Evolutionary conservation across 2,113 vertebrate genomes (phyloP), one percentile per base, ranked within the genome.

Genomic region (Rana temporaria): DNA sequence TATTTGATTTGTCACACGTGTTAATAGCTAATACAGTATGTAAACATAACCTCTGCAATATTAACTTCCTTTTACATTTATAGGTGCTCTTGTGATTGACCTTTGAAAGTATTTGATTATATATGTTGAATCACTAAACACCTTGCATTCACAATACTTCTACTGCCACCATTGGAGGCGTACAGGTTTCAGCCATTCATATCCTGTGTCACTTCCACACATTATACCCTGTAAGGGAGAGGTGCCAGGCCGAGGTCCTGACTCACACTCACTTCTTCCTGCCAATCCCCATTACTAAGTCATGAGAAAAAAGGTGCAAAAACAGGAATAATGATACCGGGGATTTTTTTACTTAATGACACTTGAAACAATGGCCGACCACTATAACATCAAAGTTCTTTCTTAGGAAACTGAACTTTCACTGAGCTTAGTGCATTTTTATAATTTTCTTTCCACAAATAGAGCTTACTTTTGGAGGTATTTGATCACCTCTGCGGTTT

Each of bases 261-360:
- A 78, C 75, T 78, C 75, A 78, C 17, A 56, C 12, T 26, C 24
- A 14, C 62, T 53, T 20, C 75, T 66, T 78, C 75, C 75, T 78
- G 75, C 75, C 75, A 66, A 78, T 12, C 75, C 75, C 62, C 62
- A 66, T 78, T 78, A 78, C 62, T 78, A 78, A 78, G 11, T 14
- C 14, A 64, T 20, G 32, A 60, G 26, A 30, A 60, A 42, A 64
- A 63, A 64, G 20, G 74, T 77, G 74, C 64, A 20, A 77, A 63
- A 38, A 52, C 30, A 26, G 75, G 11, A 66, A 66, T 38, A 78
- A 55, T 78, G 60, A 55, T 16, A 17, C 57, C 48, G 17, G 16
- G 62, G 62, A 55, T 32, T 53, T 26, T 14, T 32, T 78, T 78
- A 48, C 63, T n/a, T n/a, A 14, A 30, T 0, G 9, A 17, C 19